Conservation (phyloP, 2,113 vertebrate species). For the Ibidorhyncha struthersii region DNA sequence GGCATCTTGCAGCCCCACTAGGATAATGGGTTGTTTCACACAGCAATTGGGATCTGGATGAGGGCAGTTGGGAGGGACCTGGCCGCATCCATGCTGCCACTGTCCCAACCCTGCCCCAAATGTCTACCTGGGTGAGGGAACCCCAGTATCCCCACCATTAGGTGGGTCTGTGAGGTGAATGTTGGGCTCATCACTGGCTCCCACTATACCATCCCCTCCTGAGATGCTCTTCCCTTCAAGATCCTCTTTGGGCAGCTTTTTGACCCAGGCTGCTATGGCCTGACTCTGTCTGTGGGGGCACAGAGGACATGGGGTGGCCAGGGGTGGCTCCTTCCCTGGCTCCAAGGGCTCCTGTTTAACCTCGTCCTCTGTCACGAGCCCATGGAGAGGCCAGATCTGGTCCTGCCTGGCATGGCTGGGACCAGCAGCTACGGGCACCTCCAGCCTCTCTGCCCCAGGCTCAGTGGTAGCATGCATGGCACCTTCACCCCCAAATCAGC, state of each 20-base stretch:
- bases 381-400: not conserved
- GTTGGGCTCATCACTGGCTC: not conserved
- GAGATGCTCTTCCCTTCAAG: not conserved
- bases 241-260: not conserved
- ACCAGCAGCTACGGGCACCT: not conserved
- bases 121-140: not conserved
- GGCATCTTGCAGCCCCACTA: not conserved
- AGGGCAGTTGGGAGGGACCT: fast-evolving
- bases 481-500: not conserved
- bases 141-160: not conserved
- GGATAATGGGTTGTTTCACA: not conserved
- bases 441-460: not conserved
- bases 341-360: not conserved
- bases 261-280: not conserved
- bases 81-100: not conserved
- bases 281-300: not conserved
- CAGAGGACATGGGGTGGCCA: not conserved
- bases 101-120: not conserved
- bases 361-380: not conserved
- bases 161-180: not conserved
- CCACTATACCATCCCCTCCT: not conserved
- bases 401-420: fast-evolving
- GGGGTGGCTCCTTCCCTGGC: not conserved
- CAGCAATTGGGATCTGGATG: not conserved
- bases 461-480: fast-evolving